A percentile compares a stretch with the other conserved stretches of the same genome.
These are phyloP conservation scores for Parambassis ranga DNA, from an alignment of 2,797 vertebrate genomes.

Conservation along the genomic window DNA sequence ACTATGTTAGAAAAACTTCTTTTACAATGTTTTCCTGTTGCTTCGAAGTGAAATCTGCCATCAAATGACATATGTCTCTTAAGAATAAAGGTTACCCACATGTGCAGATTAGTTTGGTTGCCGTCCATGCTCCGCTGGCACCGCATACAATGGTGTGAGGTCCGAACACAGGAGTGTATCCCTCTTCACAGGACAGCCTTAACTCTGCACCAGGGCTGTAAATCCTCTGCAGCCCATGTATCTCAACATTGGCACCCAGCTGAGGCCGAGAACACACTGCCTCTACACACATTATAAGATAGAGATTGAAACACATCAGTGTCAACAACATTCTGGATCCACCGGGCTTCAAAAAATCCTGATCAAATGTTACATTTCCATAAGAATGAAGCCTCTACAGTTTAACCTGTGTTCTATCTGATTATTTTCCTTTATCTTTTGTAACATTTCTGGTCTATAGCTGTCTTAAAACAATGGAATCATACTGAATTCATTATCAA, in stretches of 20 bases:
- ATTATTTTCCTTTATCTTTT: too few relatives aligned
- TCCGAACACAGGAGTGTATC: constrained; percentile 66
- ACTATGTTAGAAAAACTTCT: background rate
- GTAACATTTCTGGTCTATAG: too few relatives aligned
- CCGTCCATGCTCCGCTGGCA: constrained; percentile 74
- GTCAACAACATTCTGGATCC: too few relatives aligned
- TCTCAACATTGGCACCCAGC: constrained; percentile 54
- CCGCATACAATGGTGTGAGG: constrained; percentile 77
- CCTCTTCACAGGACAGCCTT: constrained; percentile 71
- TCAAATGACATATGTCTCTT: background rate
- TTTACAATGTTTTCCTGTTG: background rate
- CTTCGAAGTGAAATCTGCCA: too few relatives aligned
- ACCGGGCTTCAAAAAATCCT: too few relatives aligned
- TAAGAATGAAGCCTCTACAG: too few relatives aligned
- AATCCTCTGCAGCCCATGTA: constrained; percentile 56
- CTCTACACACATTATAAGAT: too few relatives aligned
- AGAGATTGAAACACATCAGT: too few relatives aligned
- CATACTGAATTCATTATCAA: too few relatives aligned
- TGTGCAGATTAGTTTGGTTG: constrained; percentile 75
- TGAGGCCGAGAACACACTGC: constrained; percentile 78
- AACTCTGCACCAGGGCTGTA: constrained; percentile 74
- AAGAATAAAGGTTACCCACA: constrained; percentile 76
- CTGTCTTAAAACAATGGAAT: too few relatives aligned
- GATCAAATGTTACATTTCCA: too few relatives aligned
- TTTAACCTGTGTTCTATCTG: too few relatives aligned